phyloP scores from a whole-genome alignment of 2,888 invertebrate genomes.

The Sphinx pinastri region DNA sequence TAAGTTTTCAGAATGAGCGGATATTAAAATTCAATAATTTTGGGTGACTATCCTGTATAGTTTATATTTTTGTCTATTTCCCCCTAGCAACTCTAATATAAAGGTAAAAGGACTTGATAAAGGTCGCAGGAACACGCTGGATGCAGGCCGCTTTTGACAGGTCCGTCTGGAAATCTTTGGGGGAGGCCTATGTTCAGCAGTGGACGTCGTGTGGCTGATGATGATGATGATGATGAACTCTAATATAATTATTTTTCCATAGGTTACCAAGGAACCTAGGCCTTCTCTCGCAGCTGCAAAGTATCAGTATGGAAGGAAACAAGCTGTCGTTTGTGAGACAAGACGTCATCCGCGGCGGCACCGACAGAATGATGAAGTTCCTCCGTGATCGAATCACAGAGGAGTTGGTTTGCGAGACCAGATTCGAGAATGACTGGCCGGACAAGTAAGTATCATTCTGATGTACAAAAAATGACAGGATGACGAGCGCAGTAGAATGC shows the following conservation, averaged over 20 bases:
- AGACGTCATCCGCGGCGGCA: conserved; percentile 94
- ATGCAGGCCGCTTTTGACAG: no score
- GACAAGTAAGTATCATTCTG: conserved; percentile 75
- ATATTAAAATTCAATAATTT: no score
- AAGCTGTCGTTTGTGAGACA: conserved; percentile 91
- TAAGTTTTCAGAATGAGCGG: no score
- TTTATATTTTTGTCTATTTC: no score
- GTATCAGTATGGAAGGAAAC: conserved; percentile 93
- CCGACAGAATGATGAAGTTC: conserved; percentile 90
- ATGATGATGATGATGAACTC: no score
- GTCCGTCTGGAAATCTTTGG: no score
- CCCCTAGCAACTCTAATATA: not conserved
- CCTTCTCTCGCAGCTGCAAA: conserved; percentile 89
- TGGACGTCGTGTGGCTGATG: no score
- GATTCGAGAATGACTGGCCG: conserved; percentile 72
- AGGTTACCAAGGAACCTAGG: conserved; percentile 77
- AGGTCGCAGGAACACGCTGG: no score
- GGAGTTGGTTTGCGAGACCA: conserved; percentile 68
- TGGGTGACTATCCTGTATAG: no score
- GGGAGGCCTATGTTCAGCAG: no score
- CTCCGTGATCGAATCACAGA: conserved; percentile 85
- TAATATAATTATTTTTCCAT: conserved; percentile 25
- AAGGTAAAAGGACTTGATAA: no score
- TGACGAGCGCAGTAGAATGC: no score
- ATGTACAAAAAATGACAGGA: not conserved